Evolutionary conservation across 23 tunicate species (phyloP).

Genomic region (Halocynthia aurantium): DNA sequence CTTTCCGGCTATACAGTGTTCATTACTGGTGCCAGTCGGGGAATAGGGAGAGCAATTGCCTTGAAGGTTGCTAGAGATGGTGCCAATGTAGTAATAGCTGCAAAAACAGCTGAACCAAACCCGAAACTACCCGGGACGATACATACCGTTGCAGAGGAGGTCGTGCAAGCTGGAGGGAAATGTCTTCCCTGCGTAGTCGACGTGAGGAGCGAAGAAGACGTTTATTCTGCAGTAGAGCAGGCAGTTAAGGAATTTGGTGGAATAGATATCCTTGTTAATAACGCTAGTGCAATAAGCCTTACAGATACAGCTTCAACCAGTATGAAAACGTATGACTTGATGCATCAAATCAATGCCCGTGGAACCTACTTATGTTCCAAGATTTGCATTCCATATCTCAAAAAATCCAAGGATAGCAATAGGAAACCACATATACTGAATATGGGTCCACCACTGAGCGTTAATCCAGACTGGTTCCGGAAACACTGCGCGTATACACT

Average conservation of each 20-base stretch:
- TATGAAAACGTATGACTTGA: slow-evolving; percentile 35
- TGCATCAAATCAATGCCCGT: slow-evolving; percentile 32
- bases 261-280: slow-evolving; percentile 37
- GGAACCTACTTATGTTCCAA: slow-evolving; percentile 35
- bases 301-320: slow-evolving; percentile 14
- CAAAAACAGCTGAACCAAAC: slow-evolving; percentile 57
- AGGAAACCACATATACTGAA: slow-evolving; percentile 29
- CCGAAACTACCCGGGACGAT: slow-evolving; percentile 55
- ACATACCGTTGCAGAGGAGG: slow-evolving; percentile 50
- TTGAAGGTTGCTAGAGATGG: slow-evolving; percentile 49
- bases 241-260: slow-evolving; percentile 40
- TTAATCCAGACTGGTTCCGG: slow-evolving; percentile 25
- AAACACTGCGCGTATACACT: slow-evolving; percentile 31
- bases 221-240: slow-evolving; percentile 34
- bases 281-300: slow-evolving; percentile 47
- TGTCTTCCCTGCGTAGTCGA: slow-evolving; percentile 31
- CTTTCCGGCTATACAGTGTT: slow-evolving; percentile 45
- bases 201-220: slow-evolving; percentile 31
- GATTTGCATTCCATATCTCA: slow-evolving; percentile 11
- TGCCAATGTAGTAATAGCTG: slow-evolving; percentile 44
- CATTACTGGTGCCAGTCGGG: slow-evolving; percentile 52
- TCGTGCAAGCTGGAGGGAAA: slow-evolving; percentile 45
- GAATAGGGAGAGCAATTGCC: slow-evolving; percentile 44
- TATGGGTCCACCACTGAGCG: slow-evolving; percentile 32
- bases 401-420: slow-evolving; percentile 13